Evolutionary conservation across 2,888 invertebrate species (phyloP), one percentile per base, ranked within the genome.

Genomic region (Spatulosminthurus flaviceps): DNA sequence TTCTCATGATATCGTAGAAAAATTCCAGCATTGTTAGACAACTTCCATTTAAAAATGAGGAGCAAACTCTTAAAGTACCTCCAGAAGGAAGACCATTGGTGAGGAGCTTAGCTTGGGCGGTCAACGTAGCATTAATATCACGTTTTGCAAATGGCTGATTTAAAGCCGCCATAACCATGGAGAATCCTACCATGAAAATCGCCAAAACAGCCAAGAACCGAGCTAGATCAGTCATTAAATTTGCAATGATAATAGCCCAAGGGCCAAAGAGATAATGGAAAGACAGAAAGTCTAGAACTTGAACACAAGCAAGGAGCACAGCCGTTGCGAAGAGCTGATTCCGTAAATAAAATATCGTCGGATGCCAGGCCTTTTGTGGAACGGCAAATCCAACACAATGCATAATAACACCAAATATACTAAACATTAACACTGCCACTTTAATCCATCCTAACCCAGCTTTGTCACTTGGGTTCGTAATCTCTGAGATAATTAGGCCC

Each of bases 201-300:
- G 95, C 94, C 87, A 99, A 89, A 28, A 99, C 98, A 70, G 98
- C 98, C 82, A 99, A 91, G 88, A 99, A 99, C 87, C 97, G 91
- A n/a, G 95, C 95, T 85, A 97, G 90, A 88, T 97, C 97, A 64
- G 95, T 95, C 92, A 95, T 93, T 78, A 95, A 90, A 88, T 95
- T 95, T 26, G 98, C 95, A 87, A 99, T 99, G 88, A 99, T 99
- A 87, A 99, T 99, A 42, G 98, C 98, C 99, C 99, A 99, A 0
- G 99, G 99, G 70, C 99, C 99, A 88, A 99, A 99, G 24, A 99
- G 91, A 89, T 99, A 97, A 88, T 99, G 99, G 88, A 99, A 99
- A 28, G 98, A 98, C 72, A 99, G 90, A 88, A 99, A 99, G 89
- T 97, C 96, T 87, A 98, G 90, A 86, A 98, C 95, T 89, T 98